Evolutionary conservation across 1,140 invertebrate species (phyloP).

Genomic region (Notospermus geniculatus): DNA sequence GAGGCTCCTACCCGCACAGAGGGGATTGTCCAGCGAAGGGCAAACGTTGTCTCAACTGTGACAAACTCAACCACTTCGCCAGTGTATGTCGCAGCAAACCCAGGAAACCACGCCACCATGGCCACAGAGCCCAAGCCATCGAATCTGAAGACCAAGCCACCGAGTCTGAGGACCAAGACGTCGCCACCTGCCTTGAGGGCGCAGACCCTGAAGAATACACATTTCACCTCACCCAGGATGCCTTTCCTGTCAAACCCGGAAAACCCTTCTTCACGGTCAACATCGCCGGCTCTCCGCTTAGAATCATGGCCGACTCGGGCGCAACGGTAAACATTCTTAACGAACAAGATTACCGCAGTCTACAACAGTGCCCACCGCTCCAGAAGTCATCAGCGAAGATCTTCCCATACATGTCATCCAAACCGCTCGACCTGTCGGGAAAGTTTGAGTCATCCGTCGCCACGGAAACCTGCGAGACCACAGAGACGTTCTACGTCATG

Average conservation of each 20-base stretch:
- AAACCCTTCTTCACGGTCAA: not conserved
- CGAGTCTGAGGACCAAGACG: not conserved
- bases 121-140: not conserved
- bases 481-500: constrained; percentile 1
- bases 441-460: too few species aligned
- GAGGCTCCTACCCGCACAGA: not conserved
- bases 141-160: not conserved
- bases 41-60: not conserved
- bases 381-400: constrained; percentile 8
- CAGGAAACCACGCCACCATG: not conserved
- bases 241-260: not conserved
- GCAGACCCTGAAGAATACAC: constrained; percentile 1
- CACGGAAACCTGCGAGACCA: too few species aligned
- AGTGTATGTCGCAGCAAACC: constrained; percentile 8
- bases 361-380: constrained; percentile 1
- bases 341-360: not conserved
- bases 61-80: constrained; percentile 4
- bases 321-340: constrained; percentile 16
- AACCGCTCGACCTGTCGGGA: constrained; percentile 16
- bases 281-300: not conserved
- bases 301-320: constrained; percentile 16
- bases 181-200: not conserved
- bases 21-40: not conserved
- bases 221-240: not conserved
- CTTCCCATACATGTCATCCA: constrained; percentile 15